Conservation (phyloP, 2,113 vertebrate genomes). For the Chlorocebus sabaeus region DNA sequence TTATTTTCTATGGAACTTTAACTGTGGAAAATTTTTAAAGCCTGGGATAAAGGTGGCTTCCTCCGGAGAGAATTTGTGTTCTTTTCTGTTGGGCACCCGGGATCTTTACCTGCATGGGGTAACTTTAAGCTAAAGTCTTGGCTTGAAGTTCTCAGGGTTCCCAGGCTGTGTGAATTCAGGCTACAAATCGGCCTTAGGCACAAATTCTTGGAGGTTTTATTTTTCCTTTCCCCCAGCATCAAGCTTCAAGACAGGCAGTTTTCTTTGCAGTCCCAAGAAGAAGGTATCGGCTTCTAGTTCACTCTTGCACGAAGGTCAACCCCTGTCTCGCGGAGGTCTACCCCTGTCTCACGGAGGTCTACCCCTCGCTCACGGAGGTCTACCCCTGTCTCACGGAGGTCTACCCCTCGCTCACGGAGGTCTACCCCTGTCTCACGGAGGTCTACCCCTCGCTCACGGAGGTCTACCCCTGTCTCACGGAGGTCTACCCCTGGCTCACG, state of each 20-base stretch:
- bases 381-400: too few relatives aligned
- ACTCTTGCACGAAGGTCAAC: too few relatives aligned
- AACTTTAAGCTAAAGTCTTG: background rate
- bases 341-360: too few relatives aligned
- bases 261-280: background rate
- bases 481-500: too few relatives aligned
- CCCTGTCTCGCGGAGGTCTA: too few relatives aligned
- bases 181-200: background rate
- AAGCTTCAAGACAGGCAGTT: background rate
- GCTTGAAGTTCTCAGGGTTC: background rate
- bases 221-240: background rate
- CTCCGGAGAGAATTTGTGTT: background rate
- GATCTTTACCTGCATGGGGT: background rate
- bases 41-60: too few relatives aligned
- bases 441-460: too few relatives aligned
- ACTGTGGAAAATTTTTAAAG: background rate
- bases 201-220: background rate
- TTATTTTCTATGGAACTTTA: background rate
- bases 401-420: too few relatives aligned
- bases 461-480: fast-evolving
- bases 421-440: too few relatives aligned
- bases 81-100: background rate
- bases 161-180: background rate
- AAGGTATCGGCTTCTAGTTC: background rate
- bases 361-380: too few relatives aligned